Evolutionary conservation across 2,113 vertebrate genomes (phyloP), one percentile per base, ranked within the genome.

Genomic region (Amphilophus citrinellus): DNA sequence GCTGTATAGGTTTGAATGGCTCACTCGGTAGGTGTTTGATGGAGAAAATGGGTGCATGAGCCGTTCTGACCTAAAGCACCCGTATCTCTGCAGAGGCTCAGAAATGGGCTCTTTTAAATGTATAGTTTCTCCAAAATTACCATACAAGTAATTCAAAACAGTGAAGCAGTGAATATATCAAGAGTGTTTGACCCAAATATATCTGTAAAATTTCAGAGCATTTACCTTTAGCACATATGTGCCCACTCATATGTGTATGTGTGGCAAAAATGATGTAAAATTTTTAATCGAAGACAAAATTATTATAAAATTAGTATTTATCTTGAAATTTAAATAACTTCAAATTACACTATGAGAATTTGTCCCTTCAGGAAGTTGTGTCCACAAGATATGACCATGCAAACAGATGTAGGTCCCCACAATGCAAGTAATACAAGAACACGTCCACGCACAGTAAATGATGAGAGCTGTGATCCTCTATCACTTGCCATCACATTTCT

Each of bases 101-200:
- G 89, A 94, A 94, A 95, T 92, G 77, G 91, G 81, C 91, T 95
- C 89, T 93, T 95, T 93, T 92, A 95, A 95, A 95, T 95, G 93
- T 95, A 95, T 94, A 86, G 92, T 93, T 91, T 94, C 90, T 91
- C 84, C 53, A 47, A 78, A 89, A 95, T 95, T 93, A 94, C 92
- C 92, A 94, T 95, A 92, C 88, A 84, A 88, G 88, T 91, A 44
- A 92, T 94, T 92, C 84, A 85, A 91, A 94, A 90, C 76, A 89
- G 37, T 71, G 77, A 86, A 86, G 61, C 68, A 9, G 76, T 61
- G 88, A 92, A 91, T 91, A 85, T 80, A 84, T 93, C 76, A 80
- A 82, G 30, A 89, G 76, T 77, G 3, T 86, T 86, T 89, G 84
- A 93, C 91, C 89, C 1, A 76, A 84, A 76, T 83, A 61, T 61